Evolutionary conservation across 2,888 invertebrate species (phyloP).

Genomic region (Platycheirus albimanus): DNA sequence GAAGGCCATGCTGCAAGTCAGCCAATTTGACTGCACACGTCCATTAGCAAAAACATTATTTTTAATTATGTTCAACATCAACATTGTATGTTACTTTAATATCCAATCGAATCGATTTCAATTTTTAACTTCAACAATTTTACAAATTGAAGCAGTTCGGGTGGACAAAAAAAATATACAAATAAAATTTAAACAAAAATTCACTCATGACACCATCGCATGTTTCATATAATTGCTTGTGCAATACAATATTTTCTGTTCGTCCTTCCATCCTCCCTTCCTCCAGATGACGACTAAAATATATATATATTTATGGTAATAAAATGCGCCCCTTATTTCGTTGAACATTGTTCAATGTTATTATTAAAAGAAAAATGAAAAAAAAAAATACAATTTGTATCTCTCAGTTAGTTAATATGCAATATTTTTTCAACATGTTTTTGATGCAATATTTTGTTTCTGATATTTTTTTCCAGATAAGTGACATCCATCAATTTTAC

Average conservation of each 20-base stretch:
- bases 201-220: conserved; percentile 46
- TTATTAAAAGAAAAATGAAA: neutral
- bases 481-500: conserved; percentile 89
- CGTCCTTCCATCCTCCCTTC: neutral
- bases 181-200: conserved; percentile 8
- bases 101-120: conserved; percentile 68
- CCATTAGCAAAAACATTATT: conserved; percentile 72
- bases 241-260: conserved; percentile 20
- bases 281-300: too few relatives aligned
- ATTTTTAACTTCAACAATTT: conserved; percentile 62
- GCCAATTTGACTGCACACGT: conserved; percentile 43
- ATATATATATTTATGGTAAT: conserved; percentile 27
- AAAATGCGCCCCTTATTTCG: conserved; percentile 8
- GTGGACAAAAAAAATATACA: conserved; percentile 16
- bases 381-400: conserved; percentile 20
- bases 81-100: neutral
- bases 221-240: conserved; percentile 53
- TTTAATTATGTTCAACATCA: conserved; percentile 62
- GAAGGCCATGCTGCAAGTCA: conserved; percentile 22
- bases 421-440: conserved; percentile 31
- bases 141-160: conserved; percentile 60
- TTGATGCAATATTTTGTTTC: conserved; percentile 10
- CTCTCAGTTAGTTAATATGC: conserved; percentile 22
- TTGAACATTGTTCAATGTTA: conserved; percentile 21
- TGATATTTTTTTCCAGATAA: conserved; percentile 84